Evolutionary conservation across 2,888 invertebrate species (phyloP), one percentile per base, ranked within the genome.

Genomic region (Tortrix viridana): DNA sequence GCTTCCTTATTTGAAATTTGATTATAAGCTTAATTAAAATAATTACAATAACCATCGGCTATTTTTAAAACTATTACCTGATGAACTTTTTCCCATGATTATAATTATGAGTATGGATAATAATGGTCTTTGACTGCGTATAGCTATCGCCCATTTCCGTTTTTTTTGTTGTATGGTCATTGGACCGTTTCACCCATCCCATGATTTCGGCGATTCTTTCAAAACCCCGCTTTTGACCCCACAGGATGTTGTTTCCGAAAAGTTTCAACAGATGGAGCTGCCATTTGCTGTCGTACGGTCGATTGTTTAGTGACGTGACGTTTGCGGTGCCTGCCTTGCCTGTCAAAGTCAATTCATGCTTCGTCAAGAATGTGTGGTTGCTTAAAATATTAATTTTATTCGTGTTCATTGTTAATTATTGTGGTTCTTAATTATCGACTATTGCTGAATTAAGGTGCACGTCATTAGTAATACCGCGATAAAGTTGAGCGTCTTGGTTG

Each of bases 221-320:
- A 69, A 78, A 81, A 77, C 74, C 65, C 68, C 71, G 73, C 74
- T 74, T 80, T 78, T 75, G 67, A 60, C 86, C 85, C 86, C 77
- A 81, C 82, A 81, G 85, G 81, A 81, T 80, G 80, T 84, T 78
- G 81, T 79, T 88, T 81, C 71, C 73, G 67, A 69, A 71, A 65
- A 62, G 67, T 67, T 67, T 70, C 71, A 75, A 88, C 87, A 92
- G 92, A 89, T 92, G 92, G 92, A 84, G 91, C 85, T 84, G 85
- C 76, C 70, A 68, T 75, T 71, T 70, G 73, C 73, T 67, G 75
- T 71, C 70, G 74, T 73, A 74, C 74, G 79, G 78, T 75, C 72
- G 77, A 77, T 76, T 52, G 57, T 66, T 61, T 65, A 66, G 65
- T 65, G 65, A 62, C 76, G 84, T 90, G 89, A 88, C 90, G 85